Evolutionary conservation across 2,113 vertebrate genomes (phyloP).

Genomic region (Apaloderma vittatum): DNA sequence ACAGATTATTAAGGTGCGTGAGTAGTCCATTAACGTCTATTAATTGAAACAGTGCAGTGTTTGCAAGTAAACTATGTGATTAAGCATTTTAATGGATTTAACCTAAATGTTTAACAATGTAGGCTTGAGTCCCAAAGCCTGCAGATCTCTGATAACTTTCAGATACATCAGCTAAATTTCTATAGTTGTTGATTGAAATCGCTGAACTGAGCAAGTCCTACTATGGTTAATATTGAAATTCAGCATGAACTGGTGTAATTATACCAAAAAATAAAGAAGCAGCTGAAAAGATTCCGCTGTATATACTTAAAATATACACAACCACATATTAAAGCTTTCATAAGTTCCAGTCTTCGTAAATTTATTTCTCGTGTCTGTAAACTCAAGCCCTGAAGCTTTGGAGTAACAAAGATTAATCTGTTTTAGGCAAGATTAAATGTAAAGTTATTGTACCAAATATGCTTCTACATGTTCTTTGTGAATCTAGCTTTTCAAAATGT

Average conservation of each 20-base stretch:
- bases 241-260: neutral
- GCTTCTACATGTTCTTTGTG: neutral
- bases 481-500: neutral
- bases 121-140: neutral
- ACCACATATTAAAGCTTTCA: neutral
- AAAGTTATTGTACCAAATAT: neutral
- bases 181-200: neutral
- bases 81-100: neutral
- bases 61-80: neutral
- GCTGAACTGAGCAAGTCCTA: neutral
- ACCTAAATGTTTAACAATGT: neutral
- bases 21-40: neutral
- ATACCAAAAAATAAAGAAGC: neutral
- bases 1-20: neutral
- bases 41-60: neutral
- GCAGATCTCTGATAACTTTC: neutral
- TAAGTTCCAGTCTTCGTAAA: neutral
- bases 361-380: neutral
- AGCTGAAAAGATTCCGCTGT: fast-evolving
- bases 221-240: neutral
- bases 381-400: neutral
- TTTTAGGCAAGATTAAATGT: neutral
- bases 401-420: neutral
- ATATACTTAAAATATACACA: neutral
- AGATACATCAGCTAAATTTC: neutral